These are phyloP conservation scores for Dendropsophus ebraccatus DNA, from an alignment of 2,113 vertebrate genomes.

Conservation along the genomic window DNA sequence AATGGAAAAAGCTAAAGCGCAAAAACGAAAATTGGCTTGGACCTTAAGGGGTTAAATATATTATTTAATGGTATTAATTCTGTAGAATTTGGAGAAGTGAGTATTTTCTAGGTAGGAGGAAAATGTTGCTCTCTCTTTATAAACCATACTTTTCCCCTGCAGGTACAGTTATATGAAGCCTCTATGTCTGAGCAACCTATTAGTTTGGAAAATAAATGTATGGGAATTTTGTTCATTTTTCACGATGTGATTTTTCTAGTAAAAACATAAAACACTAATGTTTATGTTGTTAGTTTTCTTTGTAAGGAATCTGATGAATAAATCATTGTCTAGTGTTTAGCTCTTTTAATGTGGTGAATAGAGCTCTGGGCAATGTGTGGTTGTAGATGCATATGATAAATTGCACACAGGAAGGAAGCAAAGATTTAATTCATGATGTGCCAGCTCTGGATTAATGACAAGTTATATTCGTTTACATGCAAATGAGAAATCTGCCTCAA, in stretches of 20 bases:
- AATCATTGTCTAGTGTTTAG: slow-evolving; percentile 64
- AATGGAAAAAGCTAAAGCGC: too few species aligned
- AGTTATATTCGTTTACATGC: slow-evolving; percentile 30
- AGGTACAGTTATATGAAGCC: not conserved
- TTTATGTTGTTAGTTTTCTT: slow-evolving; percentile 38
- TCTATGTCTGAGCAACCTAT: not conserved
- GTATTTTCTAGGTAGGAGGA: not conserved
- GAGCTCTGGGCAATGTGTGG: slow-evolving; percentile 73
- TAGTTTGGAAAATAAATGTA: not conserved
- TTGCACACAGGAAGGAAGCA: slow-evolving; percentile 66
- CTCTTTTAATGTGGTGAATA: slow-evolving; percentile 73
- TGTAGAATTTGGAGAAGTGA: not conserved
- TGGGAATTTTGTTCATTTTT: slow-evolving; percentile 36
- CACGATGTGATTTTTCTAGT: slow-evolving; percentile 62
- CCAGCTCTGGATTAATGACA: slow-evolving; percentile 61
- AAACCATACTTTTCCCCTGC: not conserved
- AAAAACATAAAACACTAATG: slow-evolving; percentile 60
- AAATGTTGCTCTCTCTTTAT: not conserved
- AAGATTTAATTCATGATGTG: slow-evolving; percentile 69
- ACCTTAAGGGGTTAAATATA: too few species aligned
- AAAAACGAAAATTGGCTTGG: too few species aligned
- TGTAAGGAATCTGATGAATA: slow-evolving; percentile 54
- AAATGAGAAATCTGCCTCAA: slow-evolving; percentile 16
- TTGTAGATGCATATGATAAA: slow-evolving; percentile 63
- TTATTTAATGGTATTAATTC: not conserved